These are phyloP conservation scores for Mechanitis messenoides DNA, from an alignment of 2,888 invertebrate genomes.

Conservation along the genomic window DNA sequence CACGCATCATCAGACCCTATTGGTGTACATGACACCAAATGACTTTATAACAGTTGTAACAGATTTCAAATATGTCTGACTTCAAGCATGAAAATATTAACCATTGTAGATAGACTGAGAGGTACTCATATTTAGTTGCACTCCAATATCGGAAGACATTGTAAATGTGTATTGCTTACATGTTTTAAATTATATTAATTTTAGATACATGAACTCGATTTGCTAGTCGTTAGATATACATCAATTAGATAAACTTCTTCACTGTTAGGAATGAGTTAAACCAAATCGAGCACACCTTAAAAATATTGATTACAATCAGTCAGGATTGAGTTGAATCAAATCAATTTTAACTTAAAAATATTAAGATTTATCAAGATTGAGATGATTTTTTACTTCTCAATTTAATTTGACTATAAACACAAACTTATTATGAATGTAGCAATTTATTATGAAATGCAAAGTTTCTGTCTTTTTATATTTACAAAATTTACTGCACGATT, in stretches of 20 bases:
- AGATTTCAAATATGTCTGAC: slow-evolving; percentile 24
- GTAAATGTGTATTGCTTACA: no score
- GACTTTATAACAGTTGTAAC: slow-evolving; percentile 25
- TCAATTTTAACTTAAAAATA: no score
- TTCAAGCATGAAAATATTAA: slow-evolving; percentile 23
- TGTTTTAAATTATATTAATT: no score
- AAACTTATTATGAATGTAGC: background rate
- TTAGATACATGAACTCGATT: no score
- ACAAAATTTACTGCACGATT: slow-evolving; percentile 16
- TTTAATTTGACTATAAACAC: background rate
- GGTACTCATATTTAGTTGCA: slow-evolving; percentile 1
- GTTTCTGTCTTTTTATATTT: slow-evolving; percentile 1
- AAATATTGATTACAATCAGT: background rate
- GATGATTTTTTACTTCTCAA: no score
- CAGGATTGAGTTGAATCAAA: no score
- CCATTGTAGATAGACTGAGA: background rate
- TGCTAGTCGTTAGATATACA: no score
- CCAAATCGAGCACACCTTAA: background rate
- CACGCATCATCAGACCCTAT: slow-evolving; percentile 25
- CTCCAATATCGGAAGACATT: background rate
- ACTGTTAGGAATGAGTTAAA: no score
- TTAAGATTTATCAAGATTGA: no score
- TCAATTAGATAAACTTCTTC: no score
- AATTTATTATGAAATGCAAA: background rate
- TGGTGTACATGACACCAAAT: slow-evolving; percentile 28